phyloP scores from a whole-genome alignment of 2,113 vertebrate species.

The Larimichthys crocea region DNA sequence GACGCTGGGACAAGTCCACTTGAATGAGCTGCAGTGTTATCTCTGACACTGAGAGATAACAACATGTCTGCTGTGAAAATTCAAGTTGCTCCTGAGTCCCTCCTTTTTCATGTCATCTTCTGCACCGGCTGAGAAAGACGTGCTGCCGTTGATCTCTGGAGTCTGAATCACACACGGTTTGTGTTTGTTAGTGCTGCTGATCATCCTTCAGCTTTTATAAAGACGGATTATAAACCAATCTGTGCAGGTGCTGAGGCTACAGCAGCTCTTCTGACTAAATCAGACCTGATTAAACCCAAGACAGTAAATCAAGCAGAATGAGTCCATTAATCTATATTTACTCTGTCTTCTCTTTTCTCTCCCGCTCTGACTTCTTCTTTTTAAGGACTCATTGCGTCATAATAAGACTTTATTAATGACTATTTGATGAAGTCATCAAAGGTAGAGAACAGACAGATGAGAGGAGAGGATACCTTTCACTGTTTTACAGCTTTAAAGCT shows the following conservation, averaged over 20 bases:
- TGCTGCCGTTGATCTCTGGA: too few relatives aligned
- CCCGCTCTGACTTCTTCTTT: not conserved
- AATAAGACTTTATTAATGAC: slow-evolving; percentile 23
- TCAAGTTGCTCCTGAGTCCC: too few relatives aligned
- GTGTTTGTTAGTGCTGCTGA: not conserved
- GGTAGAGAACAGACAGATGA: not conserved
- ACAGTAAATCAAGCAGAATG: slow-evolving; percentile 23
- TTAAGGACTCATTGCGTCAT: not conserved
- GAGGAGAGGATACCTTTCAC: not conserved
- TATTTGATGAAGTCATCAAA: slow-evolving; percentile 27
- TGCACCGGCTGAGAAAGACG: too few relatives aligned
- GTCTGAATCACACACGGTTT: too few relatives aligned
- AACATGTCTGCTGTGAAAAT: too few relatives aligned
- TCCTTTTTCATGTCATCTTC: too few relatives aligned
- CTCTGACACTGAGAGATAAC: too few relatives aligned
- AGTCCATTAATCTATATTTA: slow-evolving; percentile 41
- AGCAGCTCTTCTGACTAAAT: slow-evolving; percentile 5
- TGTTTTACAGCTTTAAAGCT: not conserved
- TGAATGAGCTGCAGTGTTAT: too few relatives aligned
- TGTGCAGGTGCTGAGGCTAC: not conserved
- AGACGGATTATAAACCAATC: slow-evolving; percentile 15
- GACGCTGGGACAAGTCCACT: too few relatives aligned
- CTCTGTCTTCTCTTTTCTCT: not conserved
- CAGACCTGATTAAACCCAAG: not conserved
- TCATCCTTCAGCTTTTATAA: slow-evolving; percentile 2